phyloP scores from a whole-genome alignment of 2,113 vertebrate species.

The Albula glossodonta region DNA sequence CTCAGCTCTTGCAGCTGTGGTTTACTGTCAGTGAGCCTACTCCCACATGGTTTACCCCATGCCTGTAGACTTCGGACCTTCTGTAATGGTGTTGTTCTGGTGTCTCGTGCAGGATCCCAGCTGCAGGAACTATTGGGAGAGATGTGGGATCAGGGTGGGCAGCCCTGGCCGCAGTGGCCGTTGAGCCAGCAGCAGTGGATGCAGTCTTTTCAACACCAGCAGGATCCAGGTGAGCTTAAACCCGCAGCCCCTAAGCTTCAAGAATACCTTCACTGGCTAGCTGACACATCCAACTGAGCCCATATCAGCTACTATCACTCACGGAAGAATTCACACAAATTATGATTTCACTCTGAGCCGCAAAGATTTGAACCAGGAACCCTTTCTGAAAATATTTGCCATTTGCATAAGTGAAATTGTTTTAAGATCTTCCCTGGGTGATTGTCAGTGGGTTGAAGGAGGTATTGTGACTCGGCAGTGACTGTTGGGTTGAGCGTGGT shows the following conservation, averaged over 20 bases:
- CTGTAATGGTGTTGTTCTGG: not conserved
- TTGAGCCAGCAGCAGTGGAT: conserved; percentile 99
- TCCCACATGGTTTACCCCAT: not conserved
- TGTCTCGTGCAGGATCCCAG: conserved; percentile 5
- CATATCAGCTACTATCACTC: not conserved
- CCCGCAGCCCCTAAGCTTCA: not conserved
- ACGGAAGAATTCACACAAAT: not conserved
- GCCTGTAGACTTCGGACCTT: not conserved
- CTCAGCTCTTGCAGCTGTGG: too few relatives aligned
- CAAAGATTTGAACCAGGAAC: not conserved
- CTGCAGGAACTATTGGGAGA: conserved; percentile 53
- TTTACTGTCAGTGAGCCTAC: too few relatives aligned
- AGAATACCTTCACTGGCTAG: not conserved
- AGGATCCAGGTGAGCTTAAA: conserved; percentile 86
- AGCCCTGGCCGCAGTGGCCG: conserved; percentile 99
- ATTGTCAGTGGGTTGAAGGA: not conserved
- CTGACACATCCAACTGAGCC: not conserved
- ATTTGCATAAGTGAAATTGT: not conserved
- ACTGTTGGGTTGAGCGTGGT: not conserved
- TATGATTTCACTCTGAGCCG: not conserved
- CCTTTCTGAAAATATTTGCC: not conserved
- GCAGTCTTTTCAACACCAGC: conserved; percentile 98
- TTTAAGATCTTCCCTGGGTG: not conserved
- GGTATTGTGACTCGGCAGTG: not conserved
- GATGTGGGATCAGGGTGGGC: conserved; percentile 99